Evolutionary conservation across 2,888 invertebrate species (phyloP), one percentile per base, ranked within the genome.

Genomic region (Icerya purchasi): DNA sequence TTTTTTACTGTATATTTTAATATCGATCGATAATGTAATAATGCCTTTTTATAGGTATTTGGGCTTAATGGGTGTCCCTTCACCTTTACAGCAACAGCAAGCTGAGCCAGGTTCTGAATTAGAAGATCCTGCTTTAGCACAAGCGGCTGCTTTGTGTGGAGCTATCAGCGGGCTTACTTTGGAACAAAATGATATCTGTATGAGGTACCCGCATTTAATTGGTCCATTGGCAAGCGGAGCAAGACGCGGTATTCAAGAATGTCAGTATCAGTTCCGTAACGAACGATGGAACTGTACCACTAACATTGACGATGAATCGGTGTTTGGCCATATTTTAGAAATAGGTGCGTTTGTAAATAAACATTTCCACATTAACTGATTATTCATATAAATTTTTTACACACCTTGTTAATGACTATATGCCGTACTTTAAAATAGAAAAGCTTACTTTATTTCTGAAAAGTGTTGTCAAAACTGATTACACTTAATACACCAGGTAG

Each of bases 281-380:
- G 78, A 87, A 62, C 77, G 85, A 71, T 91, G 90, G 91, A 91
- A 91, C 72, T 91, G 91, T 71, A 87, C 88, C 60, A 82, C 86
- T 1, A 78, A 83, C 63, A 78, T 84, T 66, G 67, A 68, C 50
- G 70, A 70, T 59, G 68, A 70, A 63, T 72, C 72, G 53, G 73
- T 76, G n/a, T 76, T 76, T 65, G 75, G 75, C 22, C 70, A 72
- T 63, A 72, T 74, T 22, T 67, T 76, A n/a, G 70, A 72, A 60
- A 70, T 73, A 70, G 76, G 77, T 77, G 67, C 66, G 69, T 61
- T 20, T 10, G 22, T 24, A 36, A 36, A n/a, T n/a, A n/a, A n/a
- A n/a, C n/a, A n/a, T n/a, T n/a, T n/a, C n/a, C n/a, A n/a, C n/a
- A n/a, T n/a, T n/a, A n/a, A n/a, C n/a, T n/a, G n/a, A n/a, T n/a